These are phyloP conservation scores for Hycleus cichorii DNA, from an alignment of 1,140 invertebrate genomes.

Conservation along the genomic window DNA sequence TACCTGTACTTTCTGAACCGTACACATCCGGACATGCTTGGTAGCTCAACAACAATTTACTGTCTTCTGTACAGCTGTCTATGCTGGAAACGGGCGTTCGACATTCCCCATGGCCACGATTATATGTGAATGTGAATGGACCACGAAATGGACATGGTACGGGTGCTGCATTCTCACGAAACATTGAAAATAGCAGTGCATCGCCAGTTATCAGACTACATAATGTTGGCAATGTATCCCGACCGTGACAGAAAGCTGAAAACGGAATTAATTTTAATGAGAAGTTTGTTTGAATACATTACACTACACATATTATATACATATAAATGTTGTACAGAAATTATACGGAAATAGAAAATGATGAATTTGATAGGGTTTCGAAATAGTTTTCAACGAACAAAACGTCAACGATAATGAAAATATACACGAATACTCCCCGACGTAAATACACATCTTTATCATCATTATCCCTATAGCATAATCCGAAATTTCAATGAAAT, in stretches of 20 bases:
- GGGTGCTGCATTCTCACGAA: slow-evolving; percentile 63
- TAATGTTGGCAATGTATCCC: slow-evolving; percentile 65
- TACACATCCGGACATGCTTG: slow-evolving; percentile 86
- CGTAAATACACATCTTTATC: too few relatives aligned
- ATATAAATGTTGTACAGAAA: too few relatives aligned
- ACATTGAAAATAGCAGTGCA: slow-evolving; percentile 80
- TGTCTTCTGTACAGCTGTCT: slow-evolving; percentile 85
- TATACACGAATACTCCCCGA: too few relatives aligned
- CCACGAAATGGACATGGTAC: slow-evolving; percentile 77
- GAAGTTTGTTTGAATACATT: too few relatives aligned
- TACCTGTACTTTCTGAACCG: slow-evolving; percentile 76
- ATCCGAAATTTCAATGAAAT: too few relatives aligned
- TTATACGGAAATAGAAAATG: too few relatives aligned
- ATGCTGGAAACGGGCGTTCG: slow-evolving; percentile 73
- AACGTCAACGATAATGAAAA: too few relatives aligned
- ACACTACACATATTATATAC: too few relatives aligned
- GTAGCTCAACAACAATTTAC: slow-evolving; percentile 74
- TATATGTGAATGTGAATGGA: slow-evolving; percentile 79
- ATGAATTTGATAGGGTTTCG: too few relatives aligned
- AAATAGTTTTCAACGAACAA: too few relatives aligned
- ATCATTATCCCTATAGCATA: too few relatives aligned
- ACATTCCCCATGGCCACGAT: slow-evolving; percentile 77
- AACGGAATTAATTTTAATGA: slow-evolving; percentile 24
- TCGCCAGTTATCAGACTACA: slow-evolving; percentile 82
- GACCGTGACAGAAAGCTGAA: slow-evolving; percentile 71